Evolutionary conservation across 2,113 vertebrate species (phyloP).

Genomic region (Sula dactylatra): DNA sequence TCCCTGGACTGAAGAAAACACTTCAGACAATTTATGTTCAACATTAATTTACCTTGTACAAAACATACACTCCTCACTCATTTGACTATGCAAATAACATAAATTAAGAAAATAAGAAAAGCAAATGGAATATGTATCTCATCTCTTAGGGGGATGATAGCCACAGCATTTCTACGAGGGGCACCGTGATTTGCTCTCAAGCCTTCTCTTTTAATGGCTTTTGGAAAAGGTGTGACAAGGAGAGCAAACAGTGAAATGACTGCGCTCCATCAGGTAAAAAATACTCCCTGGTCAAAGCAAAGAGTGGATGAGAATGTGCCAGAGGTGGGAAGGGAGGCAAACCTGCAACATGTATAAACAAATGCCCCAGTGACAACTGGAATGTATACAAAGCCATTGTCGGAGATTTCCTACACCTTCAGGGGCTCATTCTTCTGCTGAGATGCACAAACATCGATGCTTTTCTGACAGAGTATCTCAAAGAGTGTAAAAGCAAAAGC

Average conservation of each 20-base stretch:
- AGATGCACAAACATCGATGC: constrained; percentile 53
- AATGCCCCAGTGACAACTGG: neutral
- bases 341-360: neutral
- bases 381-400: constrained; percentile 33
- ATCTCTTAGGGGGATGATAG: neutral
- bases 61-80: neutral
- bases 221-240: neutral
- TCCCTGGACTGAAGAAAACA: neutral
- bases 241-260: neutral
- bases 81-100: neutral
- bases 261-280: constrained; percentile 16
- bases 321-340: neutral
- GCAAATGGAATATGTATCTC: neutral
- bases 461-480: constrained; percentile 46
- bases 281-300: constrained; percentile 2
- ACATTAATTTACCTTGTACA: neutral
- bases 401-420: constrained; percentile 47
- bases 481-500: constrained; percentile 58
- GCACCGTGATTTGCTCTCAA: neutral
- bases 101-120: neutral
- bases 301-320: neutral
- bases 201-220: neutral
- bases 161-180: neutral
- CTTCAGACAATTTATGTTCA: neutral
- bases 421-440: constrained; percentile 57